phyloP scores from a whole-genome alignment of 37 sponge, comb jelly and placozoan genomes.

The Axinella damicornis region DNA sequence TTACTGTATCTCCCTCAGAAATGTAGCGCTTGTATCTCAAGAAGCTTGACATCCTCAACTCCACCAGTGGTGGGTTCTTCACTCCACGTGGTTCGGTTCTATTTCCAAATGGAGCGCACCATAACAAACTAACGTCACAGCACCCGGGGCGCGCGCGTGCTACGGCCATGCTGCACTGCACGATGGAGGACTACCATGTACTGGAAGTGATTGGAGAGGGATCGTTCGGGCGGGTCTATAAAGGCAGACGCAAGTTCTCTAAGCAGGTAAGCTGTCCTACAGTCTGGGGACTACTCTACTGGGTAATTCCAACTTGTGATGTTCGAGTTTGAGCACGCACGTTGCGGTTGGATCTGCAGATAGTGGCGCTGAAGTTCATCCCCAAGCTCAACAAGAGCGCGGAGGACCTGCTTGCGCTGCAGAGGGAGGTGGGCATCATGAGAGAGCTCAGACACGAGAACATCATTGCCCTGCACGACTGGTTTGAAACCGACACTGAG shows the following conservation, averaged over 20 bases:
- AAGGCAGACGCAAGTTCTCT: conserved; percentile 76
- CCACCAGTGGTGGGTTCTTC: not conserved
- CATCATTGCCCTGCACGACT: conserved; percentile 88
- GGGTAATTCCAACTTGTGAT: not conserved
- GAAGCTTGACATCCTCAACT: conserved; percentile 67
- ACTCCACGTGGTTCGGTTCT: conserved; percentile 9
- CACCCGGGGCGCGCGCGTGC: not conserved
- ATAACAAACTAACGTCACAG: not conserved
- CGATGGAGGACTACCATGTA: conserved; percentile 75
- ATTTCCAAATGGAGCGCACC: not conserved
- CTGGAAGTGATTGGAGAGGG: conserved; percentile 93
- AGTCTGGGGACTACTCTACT: not conserved
- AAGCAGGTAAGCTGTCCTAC: conserved; percentile 44
- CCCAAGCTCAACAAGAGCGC: conserved; percentile 80
- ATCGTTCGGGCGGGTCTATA: conserved; percentile 94
- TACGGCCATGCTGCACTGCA: no score
- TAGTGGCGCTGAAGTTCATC: conserved; percentile 96
- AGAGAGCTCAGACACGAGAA: conserved; percentile 77
- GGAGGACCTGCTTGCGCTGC: conserved; percentile 78
- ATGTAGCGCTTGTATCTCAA: conserved; percentile 51
- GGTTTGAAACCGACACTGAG: conserved; percentile 91
- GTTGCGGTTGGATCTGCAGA: not conserved
- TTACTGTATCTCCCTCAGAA: conserved; percentile 82
- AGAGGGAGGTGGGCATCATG: conserved; percentile 91
- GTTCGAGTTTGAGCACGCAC: no score